A percentile compares a stretch with the other conserved stretches of the same genome.
Conservation (phyloP, 37 sponge, comb jelly and placozoan genomes). For the Petrosia ficiformis region DNA sequence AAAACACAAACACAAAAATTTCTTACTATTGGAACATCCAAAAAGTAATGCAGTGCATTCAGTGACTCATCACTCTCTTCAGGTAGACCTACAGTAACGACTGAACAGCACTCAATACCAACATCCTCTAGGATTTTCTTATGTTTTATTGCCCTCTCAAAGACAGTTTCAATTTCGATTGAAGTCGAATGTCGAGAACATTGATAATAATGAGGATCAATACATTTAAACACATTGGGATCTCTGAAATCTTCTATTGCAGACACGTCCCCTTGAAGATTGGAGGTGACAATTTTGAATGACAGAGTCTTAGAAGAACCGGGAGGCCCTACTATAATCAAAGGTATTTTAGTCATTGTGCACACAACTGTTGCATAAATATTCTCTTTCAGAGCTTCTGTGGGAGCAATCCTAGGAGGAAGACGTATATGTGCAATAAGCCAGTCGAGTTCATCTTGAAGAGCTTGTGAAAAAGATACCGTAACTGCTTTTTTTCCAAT, state of each 20-base stretch:
- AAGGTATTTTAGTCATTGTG: conserved; percentile 39
- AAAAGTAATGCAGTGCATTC: conserved; percentile 67
- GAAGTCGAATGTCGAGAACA: conserved; percentile 74
- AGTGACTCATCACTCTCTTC: conserved; percentile 75
- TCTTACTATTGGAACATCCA: conserved; percentile 50
- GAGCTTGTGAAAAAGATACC: conserved; percentile 7
- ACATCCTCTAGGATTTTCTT: conserved; percentile 23
- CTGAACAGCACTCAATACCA: conserved; percentile 15
- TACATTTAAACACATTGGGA: conserved; percentile 32
- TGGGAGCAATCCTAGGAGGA: conserved; percentile 64
- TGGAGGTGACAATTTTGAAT: conserved; percentile 41
- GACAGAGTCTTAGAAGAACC: conserved; percentile 80
- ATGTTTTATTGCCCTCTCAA: conserved; percentile 55
- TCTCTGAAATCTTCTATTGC: conserved; percentile 10
- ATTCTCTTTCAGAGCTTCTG: conserved; percentile 74
- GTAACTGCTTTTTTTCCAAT: background rate
- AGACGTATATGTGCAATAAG: conserved; percentile 21
- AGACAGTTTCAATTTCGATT: conserved; percentile 64
- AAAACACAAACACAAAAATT: too few species aligned
- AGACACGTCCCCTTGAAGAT: conserved; percentile 32
- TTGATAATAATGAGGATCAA: conserved; percentile 74
- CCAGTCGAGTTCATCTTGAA: conserved; percentile 27
- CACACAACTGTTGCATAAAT: conserved; percentile 63
- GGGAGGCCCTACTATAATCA: conserved; percentile 78
- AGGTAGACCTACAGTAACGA: conserved; percentile 75